Base-by-base conservation (phyloP, 2,113 vertebrate genomes). In the Panthera uncia region DNA sequence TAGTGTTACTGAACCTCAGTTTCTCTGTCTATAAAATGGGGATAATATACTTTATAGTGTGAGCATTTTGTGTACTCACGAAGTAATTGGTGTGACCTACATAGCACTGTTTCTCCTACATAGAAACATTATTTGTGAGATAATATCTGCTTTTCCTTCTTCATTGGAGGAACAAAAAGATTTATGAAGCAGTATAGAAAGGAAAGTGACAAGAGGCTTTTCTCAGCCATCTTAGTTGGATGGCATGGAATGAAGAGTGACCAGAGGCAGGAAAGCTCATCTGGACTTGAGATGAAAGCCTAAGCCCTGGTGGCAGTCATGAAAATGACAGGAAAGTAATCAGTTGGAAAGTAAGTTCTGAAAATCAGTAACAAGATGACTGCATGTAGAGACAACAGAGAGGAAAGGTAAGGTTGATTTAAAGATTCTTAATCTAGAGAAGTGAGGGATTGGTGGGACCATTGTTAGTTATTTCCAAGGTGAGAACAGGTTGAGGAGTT, bases 231-330 rank as follows among this genome's bases (percentile, higher is more conserved):
- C 48, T 92, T 93, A 74, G 45, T 90, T 95, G 38, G 89, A 25
- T 89, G n/a, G 52, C 65, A 16, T 89, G 63, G 65, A 78, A 66
- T 83, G 38, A 94, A 82, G 65, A 83, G 31, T 52, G 4, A 78
- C 36, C 29, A 96, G 94, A 93, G 45, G 8, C 33, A 86, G 81
- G 52, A 95, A 92, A 84, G 71, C 33, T 55, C 41, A 65, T 71
- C 23, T 89, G 80, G 52, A 83, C 19, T 93, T 90, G 41, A 83
- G 36, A 65, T 94, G 69, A 95, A 93, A 96, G 83, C 66, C 45
- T 66, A 86, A 96, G 38, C 23, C 33, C 1, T 71, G 65, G 36
- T 85, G 41, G 31, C 96, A 81, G 27, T 88, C 33, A 29, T 80
- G 89, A 95, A 69, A 84, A 86, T 93, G 41, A 86, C 31, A 69